phyloP scores from a whole-genome alignment of 2,888 invertebrate species.

The Pollenia angustigena region DNA sequence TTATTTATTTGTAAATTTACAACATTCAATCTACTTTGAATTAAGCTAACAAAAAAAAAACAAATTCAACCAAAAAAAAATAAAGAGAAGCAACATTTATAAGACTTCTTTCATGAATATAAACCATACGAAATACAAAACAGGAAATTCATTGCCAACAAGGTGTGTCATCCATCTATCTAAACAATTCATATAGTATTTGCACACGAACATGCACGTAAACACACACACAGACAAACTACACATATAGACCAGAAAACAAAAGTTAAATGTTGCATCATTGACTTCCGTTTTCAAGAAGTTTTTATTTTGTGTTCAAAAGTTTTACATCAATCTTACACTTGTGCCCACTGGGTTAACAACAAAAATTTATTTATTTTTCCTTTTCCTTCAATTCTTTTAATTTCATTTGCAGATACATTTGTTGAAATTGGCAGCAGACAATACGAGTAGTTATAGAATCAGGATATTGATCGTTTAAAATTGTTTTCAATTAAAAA shows the following conservation, averaged over 20 bases:
- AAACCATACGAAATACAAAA: conserved; percentile 29
- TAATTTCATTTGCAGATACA: not conserved
- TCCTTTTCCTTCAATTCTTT: not conserved
- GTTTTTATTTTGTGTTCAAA: conserved; percentile 2
- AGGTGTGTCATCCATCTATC: conserved; percentile 68
- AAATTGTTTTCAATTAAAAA: conserved; percentile 32
- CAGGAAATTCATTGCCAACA: conserved; percentile 74
- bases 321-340: not conserved
- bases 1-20: conserved; percentile 17
- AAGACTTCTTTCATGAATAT: conserved; percentile 62
- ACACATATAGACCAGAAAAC: conserved; percentile 33
- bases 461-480: conserved; percentile 49
- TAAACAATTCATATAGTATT: not conserved
- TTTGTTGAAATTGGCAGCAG: not conserved
- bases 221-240: not conserved
- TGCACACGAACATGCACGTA: not conserved
- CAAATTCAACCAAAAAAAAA: not conserved
- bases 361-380: not conserved
- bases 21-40: conserved; percentile 61
- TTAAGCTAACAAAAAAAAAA: conserved; percentile 60
- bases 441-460: not conserved
- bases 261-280: conserved; percentile 68
- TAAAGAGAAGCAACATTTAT: conserved; percentile 58
- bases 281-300: conserved; percentile 67
- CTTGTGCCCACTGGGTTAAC: not conserved